A percentile compares a stretch with the other conserved stretches of the same genome.
These are phyloP conservation scores for Dendrolimus pini DNA, from an alignment of 2,888 invertebrate species.

Conservation along the genomic window DNA sequence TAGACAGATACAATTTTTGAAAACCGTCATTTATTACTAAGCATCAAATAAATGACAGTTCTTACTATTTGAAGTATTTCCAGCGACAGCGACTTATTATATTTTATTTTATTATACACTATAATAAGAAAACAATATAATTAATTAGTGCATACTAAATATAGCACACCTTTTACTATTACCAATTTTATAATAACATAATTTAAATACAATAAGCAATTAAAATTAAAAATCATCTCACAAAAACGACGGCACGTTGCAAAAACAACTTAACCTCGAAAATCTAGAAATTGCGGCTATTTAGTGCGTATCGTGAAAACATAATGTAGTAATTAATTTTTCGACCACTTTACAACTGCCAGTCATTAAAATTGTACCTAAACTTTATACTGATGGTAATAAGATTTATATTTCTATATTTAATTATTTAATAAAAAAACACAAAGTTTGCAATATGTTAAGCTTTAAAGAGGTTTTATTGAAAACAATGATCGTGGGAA, in stretches of 20 bases:
- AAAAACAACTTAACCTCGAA: constrained; percentile 6
- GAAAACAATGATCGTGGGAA: constrained; percentile 62
- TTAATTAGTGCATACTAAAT: background rate
- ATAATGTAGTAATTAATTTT: constrained; percentile 6
- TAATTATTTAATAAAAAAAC: background rate
- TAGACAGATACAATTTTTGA: no score
- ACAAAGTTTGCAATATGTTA: constrained; percentile 6
- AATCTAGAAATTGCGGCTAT: background rate
- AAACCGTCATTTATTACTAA: no score
- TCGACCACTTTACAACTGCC: background rate
- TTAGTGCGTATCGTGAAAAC: constrained; percentile 12
- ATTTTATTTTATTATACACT: no score
- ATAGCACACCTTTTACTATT: background rate
- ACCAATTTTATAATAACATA: background rate
- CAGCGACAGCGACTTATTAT: no score
- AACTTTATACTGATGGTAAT: background rate
- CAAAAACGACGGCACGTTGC: background rate
- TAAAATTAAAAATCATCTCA: background rate
- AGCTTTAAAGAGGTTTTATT: constrained; percentile 32
- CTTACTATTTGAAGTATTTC: no score
- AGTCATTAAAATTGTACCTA: no score
- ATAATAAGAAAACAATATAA: no score
- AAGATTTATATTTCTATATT: background rate
- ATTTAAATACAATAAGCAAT: background rate
- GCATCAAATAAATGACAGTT: no score